A percentile compares a stretch with the other conserved stretches of the same genome.
Conservation (phyloP, 2,797 vertebrate species). For the Hippoglossus hippoglossus region DNA sequence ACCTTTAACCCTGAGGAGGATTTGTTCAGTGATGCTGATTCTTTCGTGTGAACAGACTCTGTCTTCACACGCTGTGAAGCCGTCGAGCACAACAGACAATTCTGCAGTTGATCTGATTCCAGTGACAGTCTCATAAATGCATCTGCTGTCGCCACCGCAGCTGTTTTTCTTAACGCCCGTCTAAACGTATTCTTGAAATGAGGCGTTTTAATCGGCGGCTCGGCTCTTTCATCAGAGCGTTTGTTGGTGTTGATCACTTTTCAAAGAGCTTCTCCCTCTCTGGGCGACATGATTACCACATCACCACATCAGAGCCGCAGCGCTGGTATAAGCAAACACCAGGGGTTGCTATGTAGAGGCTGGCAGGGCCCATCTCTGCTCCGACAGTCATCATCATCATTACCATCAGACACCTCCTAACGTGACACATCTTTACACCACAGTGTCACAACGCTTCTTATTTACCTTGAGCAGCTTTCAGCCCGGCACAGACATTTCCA, state of each 20-base stretch:
- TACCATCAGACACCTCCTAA: constrained; percentile 30
- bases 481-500: too few species aligned
- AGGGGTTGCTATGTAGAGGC: constrained; percentile 43
- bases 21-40: not conserved
- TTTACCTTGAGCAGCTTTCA: too few species aligned
- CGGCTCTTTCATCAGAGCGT: constrained; percentile 57
- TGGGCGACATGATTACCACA: constrained; percentile 32
- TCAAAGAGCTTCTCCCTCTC: constrained; percentile 42
- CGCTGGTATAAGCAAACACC: constrained; percentile 40
- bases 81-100: constrained; percentile 18
- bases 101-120: constrained; percentile 62
- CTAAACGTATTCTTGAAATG: constrained; percentile 49
- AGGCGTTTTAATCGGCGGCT: constrained; percentile 46
- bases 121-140: constrained; percentile 59
- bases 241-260: constrained; percentile 56
- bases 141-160: constrained; percentile 63
- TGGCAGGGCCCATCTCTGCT: constrained; percentile 14
- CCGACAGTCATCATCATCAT: constrained; percentile 13
- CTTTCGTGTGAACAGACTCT: constrained; percentile 3
- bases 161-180: constrained; percentile 46
- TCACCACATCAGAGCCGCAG: constrained; percentile 57
- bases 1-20: too few species aligned
- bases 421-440: not conserved
- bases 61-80: constrained; percentile 7
- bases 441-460: not conserved